Evolutionary conservation across 2,113 vertebrate genomes (phyloP), one percentile per base, ranked within the genome.

Genomic region (Actenoides hombroni): DNA sequence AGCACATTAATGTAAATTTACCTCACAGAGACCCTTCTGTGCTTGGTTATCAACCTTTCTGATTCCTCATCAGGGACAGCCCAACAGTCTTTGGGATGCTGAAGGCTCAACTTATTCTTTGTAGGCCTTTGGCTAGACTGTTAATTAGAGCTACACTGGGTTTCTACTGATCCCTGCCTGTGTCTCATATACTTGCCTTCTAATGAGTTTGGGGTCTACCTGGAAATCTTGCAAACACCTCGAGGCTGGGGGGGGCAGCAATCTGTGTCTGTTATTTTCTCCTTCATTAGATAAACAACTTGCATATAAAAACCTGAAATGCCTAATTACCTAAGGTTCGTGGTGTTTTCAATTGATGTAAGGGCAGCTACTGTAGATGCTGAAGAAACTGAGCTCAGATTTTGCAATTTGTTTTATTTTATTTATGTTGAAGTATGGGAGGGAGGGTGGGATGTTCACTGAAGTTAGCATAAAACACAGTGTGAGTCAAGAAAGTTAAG

Each of bases 141-240:
- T 49, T 96, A 96, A 95, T 96, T 97, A 92, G 94, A 87, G 88
- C 74, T 90, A 1, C 42, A 14, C n/a, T 2, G 9, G 25, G 35
- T 76, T 95, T 79, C 80, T 87, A 92, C 88, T 82, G 65, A 54
- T 92, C 73, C 65, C 81, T 49, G 80, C 86, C 88, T 79, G 57
- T 37, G 63, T 88, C 26, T 93, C 65, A 3, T 54, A 64, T 82
- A 16, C 82, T 92, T 71, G 60, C 68, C 83, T 82, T 48, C 67
- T 96, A 85, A 96, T 92, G 90, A 95, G 77, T 65, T 88, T 87
- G 61, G 91, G 77, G 67, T 93, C 83, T 96, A 86, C 81, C 86
- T 96, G 86, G 86, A 94, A 94, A 93, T 91, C 90, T 94, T 85
- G 74, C 69, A 57, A 82, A 70, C 24, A 81, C 11, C 48, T 57